A percentile compares a stretch with the other conserved stretches of the same genome.
Evolutionary conservation across 2,888 invertebrate genomes (phyloP).

Genomic region (Minunthozetes semirufus): DNA sequence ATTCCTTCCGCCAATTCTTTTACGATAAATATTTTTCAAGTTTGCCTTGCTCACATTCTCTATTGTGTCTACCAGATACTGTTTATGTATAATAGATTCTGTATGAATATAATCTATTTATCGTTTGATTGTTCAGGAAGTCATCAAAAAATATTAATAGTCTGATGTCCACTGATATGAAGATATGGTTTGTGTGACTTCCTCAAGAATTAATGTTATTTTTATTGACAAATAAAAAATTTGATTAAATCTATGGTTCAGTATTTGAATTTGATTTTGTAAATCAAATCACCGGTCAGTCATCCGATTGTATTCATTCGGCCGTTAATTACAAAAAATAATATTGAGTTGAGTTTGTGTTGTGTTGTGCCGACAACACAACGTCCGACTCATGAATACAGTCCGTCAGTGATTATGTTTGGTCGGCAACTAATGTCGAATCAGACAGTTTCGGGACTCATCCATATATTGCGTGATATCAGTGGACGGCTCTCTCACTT

Average conservation of each 20-base stretch:
- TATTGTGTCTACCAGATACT: too few species aligned
- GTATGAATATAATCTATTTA: too few species aligned
- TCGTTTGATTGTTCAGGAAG: too few species aligned
- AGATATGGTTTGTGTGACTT: neutral
- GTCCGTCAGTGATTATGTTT: neutral
- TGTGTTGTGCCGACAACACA: neutral
- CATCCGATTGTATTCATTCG: neutral
- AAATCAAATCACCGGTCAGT: neutral
- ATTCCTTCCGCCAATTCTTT: too few species aligned
- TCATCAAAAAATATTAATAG: too few species aligned
- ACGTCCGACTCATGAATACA: neutral
- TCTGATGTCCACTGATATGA: too few species aligned
- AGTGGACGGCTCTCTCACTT: neutral
- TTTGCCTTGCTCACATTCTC: too few species aligned
- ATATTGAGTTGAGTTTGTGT: neutral
- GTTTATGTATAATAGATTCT: too few species aligned
- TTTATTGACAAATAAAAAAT: neutral
- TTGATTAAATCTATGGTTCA: neutral
- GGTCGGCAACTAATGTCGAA: constrained; percentile 14
- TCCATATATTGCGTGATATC: neutral
- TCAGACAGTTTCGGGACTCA: neutral
- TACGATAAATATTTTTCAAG: too few species aligned
- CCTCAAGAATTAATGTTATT: neutral
- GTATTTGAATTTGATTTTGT: neutral
- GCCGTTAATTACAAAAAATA: constrained; percentile 18